Base-by-base conservation (phyloP, 2,113 vertebrate species). In the Sinocyclocheilus grahami region DNA sequence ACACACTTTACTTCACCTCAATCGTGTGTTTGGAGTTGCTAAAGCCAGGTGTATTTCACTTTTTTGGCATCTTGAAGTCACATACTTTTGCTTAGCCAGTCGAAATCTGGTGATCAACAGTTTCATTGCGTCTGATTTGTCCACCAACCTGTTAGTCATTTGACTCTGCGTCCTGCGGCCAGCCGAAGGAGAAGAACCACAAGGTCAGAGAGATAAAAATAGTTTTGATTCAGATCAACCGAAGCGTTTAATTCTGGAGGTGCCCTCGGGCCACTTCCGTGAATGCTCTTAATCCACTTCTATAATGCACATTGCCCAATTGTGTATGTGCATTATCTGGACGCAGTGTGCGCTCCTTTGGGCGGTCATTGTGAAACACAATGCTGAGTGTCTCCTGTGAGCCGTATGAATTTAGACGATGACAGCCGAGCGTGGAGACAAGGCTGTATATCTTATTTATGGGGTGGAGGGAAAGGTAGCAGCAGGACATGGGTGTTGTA, bases 281-380 rank as follows among this genome's bases (percentile, higher is more conserved):
- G 91, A 95, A 95, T 94, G 93, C 94, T 93, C 90, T 86, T 93
- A 96, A 95, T 95, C 94, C 94, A 94, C 96, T 94, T 91, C 90
- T 94, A 93, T 95, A 94, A 94, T 93, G 92, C 92, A 93, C 94
- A 94, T 95, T 95, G 95, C 94, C 96, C 95, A 95, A 94, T 96
- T 96, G 95, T 94, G 94, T 95, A 92, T 93, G 94, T 95, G 92
- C 91, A 93, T 95, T 94, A 94, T 96, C 94, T 86, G 94, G 93
- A 93, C 93, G 94, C 93, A 94, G 91, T 93, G 89, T 93, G 94
- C 85, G 92, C 71, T 93, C 93, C 95, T 95, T 94, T 96, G 95
- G 96, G 94, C 95, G 93, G 92, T 94, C 91, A 94, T 96, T 95
- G 95, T 93, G 69, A 93, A 94, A 92, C 94, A 93, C 95, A 95